phyloP scores from a whole-genome alignment of 2,888 invertebrate species.

The Autographa pulchrina region DNA sequence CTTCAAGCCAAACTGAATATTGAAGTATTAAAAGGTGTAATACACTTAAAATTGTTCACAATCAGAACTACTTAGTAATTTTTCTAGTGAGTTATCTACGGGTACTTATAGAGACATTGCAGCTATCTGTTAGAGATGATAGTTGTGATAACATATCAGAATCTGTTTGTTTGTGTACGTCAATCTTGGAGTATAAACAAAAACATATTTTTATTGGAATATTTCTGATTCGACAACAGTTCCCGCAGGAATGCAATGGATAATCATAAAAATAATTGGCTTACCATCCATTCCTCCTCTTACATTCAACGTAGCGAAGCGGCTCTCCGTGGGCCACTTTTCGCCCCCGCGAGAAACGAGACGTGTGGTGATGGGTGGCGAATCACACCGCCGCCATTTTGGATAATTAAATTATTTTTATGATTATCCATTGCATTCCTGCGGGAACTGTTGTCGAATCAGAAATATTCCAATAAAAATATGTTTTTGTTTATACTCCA shows the following conservation, averaged over 20 bases:
- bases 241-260: no score
- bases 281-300: no score
- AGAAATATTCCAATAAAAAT: constrained; percentile 1
- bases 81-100: constrained; percentile 32
- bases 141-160: constrained; percentile 14
- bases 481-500: neutral
- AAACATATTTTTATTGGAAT: constrained; percentile 4
- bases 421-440: no score
- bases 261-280: no score
- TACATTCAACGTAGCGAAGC: no score
- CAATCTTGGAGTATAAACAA: neutral
- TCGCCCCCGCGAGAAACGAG: no score
- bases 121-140: constrained; percentile 17
- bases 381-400: no score
- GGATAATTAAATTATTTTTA: no score
- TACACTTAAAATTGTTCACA: constrained; percentile 26
- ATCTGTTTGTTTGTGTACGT: neutral
- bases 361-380: no score
- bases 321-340: no score
- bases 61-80: constrained; percentile 15
- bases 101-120: constrained; percentile 19
- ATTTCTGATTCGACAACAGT: neutral
- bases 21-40: constrained; percentile 19
- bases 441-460: no score
- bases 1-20: constrained; percentile 36